Evolutionary conservation across 92 coral and sea anemone species (phyloP).

Genomic region (Diadumene lineata): DNA sequence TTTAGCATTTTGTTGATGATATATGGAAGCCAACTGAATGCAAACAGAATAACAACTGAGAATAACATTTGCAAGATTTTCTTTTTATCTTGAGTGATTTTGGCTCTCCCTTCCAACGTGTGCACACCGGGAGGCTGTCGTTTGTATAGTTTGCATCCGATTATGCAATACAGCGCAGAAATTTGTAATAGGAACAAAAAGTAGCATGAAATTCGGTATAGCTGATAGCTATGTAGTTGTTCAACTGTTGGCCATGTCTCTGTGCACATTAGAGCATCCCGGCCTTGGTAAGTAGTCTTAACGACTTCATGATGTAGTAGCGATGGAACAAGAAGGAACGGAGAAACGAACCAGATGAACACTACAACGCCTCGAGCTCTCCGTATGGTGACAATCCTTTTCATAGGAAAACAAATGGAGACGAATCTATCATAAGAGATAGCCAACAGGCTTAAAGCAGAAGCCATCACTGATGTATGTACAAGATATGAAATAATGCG

Average conservation of each 20-base stretch:
- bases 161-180: conserved; percentile 62
- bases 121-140: conserved; percentile 75
- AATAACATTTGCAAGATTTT: conserved; percentile 77
- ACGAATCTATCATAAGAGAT: conserved; percentile 80
- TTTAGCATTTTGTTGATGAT: conserved; percentile 72
- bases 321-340: conserved; percentile 70
- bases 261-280: conserved; percentile 48
- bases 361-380: conserved; percentile 55
- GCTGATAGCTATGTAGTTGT: conserved; percentile 54
- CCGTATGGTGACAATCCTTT: conserved; percentile 39
- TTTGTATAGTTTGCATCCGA: conserved; percentile 67
- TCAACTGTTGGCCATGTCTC: conserved; percentile 66
- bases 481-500: conserved; percentile 62
- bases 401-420: conserved; percentile 75
- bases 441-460: conserved; percentile 71
- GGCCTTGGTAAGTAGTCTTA: conserved; percentile 17
- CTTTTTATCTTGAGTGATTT: conserved; percentile 55
- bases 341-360: conserved; percentile 74
- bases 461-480: conserved; percentile 85
- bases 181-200: conserved; percentile 75
- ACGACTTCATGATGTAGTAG: conserved; percentile 61
- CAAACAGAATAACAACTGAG: conserved; percentile 65
- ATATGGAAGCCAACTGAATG: conserved; percentile 80
- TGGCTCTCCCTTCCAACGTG: conserved; percentile 53
- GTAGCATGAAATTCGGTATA: conserved; percentile 64